Conservation (phyloP, 2,888 invertebrate genomes). For the Mayetiola destructor region DNA sequence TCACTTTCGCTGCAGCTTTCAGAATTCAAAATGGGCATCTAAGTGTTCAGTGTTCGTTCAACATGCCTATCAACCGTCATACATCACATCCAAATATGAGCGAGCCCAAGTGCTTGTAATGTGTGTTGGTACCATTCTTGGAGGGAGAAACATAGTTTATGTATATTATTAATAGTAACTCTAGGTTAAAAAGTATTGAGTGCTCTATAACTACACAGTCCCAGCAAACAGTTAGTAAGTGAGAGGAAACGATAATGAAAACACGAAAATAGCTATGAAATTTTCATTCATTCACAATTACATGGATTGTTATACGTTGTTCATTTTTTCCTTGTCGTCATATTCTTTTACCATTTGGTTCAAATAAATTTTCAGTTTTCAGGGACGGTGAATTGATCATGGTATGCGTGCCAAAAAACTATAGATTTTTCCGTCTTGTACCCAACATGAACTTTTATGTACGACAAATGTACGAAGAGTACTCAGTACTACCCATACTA, state of each 20-base stretch:
- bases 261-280: background rate
- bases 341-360: background rate
- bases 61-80: too few relatives aligned
- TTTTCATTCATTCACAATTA: background rate
- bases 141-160: too few relatives aligned
- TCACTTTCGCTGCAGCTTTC: too few relatives aligned
- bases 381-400: too few relatives aligned
- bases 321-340: background rate
- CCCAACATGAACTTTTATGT: background rate
- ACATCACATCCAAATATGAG: background rate
- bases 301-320: background rate
- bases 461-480: background rate
- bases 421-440: background rate
- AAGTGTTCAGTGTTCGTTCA: too few relatives aligned
- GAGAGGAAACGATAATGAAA: background rate
- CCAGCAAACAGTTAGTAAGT: too few relatives aligned
- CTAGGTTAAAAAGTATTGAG: too few relatives aligned
- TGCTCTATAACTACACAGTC: too few relatives aligned
- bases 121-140: conserved; percentile 1
- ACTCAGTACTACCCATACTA: too few relatives aligned
- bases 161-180: too few relatives aligned
- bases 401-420: background rate
- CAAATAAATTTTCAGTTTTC: too few relatives aligned
- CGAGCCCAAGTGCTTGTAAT: background rate
- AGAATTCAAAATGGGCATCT: too few relatives aligned